Conservation (phyloP, 2,113 vertebrate genomes). For the Sapayoa aenigma region DNA sequence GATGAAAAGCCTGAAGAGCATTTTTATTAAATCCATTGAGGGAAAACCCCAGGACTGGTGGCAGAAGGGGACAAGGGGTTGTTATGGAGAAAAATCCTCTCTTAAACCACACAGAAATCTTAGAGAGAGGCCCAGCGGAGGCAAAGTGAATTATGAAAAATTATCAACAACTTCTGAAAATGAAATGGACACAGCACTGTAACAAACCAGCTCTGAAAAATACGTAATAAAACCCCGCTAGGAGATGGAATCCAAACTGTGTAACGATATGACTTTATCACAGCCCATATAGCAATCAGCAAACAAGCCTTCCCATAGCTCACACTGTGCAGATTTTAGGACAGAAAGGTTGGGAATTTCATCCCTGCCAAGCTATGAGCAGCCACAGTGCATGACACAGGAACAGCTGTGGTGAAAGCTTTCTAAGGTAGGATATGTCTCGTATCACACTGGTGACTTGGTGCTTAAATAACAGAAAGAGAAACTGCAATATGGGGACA, state of each 20-base stretch:
- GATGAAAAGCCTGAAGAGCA: constrained; percentile 28
- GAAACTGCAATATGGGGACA: neutral
- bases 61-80: neutral
- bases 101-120: neutral
- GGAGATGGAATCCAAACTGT: neutral
- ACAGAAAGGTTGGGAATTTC: neutral
- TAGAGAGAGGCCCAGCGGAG: neutral
- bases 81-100: constrained; percentile 38
- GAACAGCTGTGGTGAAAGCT: neutral
- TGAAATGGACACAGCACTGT: neutral
- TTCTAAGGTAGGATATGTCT: neutral
- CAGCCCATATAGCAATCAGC: neutral
- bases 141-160: neutral
- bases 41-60: neutral
- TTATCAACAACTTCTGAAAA: neutral
- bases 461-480: neutral
- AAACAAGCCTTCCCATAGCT: neutral
- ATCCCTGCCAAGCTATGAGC: neutral
- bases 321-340: neutral
- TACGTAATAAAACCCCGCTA: neutral
- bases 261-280: neutral
- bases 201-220: neutral
- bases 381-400: neutral
- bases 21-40: constrained; percentile 45
- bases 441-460: neutral